Percentiles rank a stretch among this genome's conserved stretches.
Conservation (phyloP, 2,113 vertebrate genomes). For the Fukomys damarensis region DNA sequence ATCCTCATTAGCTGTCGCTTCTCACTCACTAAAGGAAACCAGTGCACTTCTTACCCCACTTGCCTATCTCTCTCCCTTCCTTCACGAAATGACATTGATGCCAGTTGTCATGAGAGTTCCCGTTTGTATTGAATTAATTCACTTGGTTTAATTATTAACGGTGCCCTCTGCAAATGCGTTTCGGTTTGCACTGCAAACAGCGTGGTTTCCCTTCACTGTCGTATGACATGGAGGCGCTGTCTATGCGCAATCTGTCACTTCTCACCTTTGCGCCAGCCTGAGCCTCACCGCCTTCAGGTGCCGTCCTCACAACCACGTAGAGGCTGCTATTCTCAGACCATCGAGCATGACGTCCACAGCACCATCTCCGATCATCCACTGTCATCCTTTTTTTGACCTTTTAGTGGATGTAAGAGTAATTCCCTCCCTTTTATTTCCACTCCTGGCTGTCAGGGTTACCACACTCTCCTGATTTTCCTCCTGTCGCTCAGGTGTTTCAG, state of each 20-base stretch:
- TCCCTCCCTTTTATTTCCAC: neutral
- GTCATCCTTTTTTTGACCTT: neutral
- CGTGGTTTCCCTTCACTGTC: neutral
- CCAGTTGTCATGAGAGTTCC: neutral
- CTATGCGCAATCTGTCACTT: neutral
- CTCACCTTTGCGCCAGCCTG: neutral
- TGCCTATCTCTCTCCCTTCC: neutral
- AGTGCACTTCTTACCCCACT: neutral
- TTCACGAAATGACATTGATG: constrained; percentile 37
- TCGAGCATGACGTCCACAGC: neutral
- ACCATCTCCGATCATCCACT: neutral
- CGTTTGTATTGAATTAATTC: constrained; percentile 50
- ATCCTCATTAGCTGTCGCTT: constrained; percentile 11
- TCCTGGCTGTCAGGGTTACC: neutral
- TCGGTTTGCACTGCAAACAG: constrained; percentile 32
- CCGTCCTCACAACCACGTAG: neutral
- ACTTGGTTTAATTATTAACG: constrained; percentile 70
- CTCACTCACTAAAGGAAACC: neutral
- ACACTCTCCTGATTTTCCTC: neutral
- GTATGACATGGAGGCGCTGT: neutral
- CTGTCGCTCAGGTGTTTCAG: neutral
- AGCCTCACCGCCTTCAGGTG: neutral
- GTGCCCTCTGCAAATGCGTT: constrained; percentile 63
- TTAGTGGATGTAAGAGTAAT: neutral
- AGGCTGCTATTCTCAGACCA: neutral